Evolutionary conservation across 2,797 vertebrate genomes (phyloP), one percentile per base, ranked within the genome.

Genomic region (Labeo calbasu): DNA sequence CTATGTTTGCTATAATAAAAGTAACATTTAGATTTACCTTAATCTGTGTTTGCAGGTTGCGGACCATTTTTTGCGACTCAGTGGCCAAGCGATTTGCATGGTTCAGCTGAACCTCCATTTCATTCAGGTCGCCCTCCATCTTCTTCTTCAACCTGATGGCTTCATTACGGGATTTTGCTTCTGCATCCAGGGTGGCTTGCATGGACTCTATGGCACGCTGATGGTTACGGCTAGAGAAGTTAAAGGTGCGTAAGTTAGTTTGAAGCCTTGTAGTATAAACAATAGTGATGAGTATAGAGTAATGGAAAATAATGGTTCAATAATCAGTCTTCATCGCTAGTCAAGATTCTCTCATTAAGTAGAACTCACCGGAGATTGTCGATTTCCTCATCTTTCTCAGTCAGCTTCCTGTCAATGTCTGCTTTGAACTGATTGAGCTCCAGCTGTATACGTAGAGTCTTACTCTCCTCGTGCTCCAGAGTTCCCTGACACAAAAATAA

Each of bases 121-220:
- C 97, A 0, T 99, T 99, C 90, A 98, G 92, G 91, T 99, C 97
- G 0, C 96, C 95, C 78, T 98, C 97, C 97, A 98, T 98, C 93
- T 99, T 99, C 94, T 98, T 98, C 90, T 94, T 96, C 79, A 98
- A 94, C 19, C 97, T 88, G 32, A 97, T 89, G 0, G 98, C 97
- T 92, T 99, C 97, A 0, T 96, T 98, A 88, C 96, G 96, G 86
- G 97, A 96, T 90, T 96, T 95, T 1, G 96, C 93, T 93, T 98
- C 97, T 0, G 96, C 95, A 0, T 98, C 97, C 53, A 98, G 90
- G 0, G 95, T 96, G 85, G 96, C 92, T 92, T 98, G 97, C 94
- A 98, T 95, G 86, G 97, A 96, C 87, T 99, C 98, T 92, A 98
- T 90, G 1, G 95, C 93, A 0, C 96, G 95, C 94, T 98, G 97